Evolutionary conservation across 2,888 invertebrate genomes (phyloP).

Genomic region (Timema cristinae): DNA sequence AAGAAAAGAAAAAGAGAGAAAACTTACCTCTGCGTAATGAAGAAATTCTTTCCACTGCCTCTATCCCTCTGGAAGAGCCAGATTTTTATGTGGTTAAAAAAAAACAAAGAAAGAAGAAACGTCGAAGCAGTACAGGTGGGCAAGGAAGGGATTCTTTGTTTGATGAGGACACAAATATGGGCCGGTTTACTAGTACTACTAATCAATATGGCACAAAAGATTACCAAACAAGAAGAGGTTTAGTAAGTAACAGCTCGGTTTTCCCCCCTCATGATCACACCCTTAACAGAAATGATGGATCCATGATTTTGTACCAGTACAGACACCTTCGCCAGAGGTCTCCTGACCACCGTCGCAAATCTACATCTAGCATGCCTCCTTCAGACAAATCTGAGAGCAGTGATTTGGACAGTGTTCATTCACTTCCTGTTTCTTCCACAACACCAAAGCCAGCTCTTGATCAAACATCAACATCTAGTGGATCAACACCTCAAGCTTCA

Average conservation of each 20-base stretch:
- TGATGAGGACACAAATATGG: slow-evolving; percentile 15
- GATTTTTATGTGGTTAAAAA: slow-evolving; percentile 83
- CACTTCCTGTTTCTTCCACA: slow-evolving; percentile 62
- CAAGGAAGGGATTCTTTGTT: slow-evolving; percentile 31
- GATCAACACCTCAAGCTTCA: slow-evolving; percentile 55
- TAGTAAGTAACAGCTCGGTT: slow-evolving; percentile 21
- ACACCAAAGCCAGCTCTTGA: slow-evolving; percentile 42
- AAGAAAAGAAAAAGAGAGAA: slow-evolving; percentile 3
- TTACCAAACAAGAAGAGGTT: slow-evolving; percentile 29
- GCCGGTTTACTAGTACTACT: slow-evolving; percentile 11
- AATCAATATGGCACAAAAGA: slow-evolving; percentile 20
- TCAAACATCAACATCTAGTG: slow-evolving; percentile 38
- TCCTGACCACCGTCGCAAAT: slow-evolving; percentile 53
- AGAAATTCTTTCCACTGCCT: not conserved
- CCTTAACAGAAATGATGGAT: slow-evolving; percentile 19
- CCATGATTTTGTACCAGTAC: slow-evolving; percentile 27
- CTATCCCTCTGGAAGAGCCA: slow-evolving; percentile 33
- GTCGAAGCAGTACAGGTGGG: slow-evolving; percentile 52
- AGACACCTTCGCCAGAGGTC: slow-evolving; percentile 36
- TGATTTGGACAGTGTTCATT: slow-evolving; percentile 80
- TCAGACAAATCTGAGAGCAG: slow-evolving; percentile 77
- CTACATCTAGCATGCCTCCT: slow-evolving; percentile 75
- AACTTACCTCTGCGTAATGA: not conserved
- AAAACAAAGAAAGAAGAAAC: slow-evolving; percentile 73
- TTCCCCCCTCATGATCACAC: slow-evolving; percentile 32